phyloP scores from a whole-genome alignment of 2,888 invertebrate genomes.

The Cremastinae sp. region DNA sequence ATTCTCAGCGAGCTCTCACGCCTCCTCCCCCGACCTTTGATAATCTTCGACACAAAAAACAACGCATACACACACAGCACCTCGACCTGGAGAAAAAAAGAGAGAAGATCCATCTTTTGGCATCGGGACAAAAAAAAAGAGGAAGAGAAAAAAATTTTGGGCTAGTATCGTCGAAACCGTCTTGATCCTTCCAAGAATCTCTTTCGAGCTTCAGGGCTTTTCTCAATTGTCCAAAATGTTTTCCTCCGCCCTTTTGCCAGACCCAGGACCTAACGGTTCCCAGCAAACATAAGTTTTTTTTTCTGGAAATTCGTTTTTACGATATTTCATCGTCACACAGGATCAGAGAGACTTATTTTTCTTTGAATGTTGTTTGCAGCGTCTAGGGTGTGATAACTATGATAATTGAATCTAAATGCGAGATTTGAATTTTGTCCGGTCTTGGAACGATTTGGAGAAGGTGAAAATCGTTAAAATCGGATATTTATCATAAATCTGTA shows the following conservation, averaged over 20 bases:
- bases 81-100: slow-evolving; percentile 29
- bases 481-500: neutral
- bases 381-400: too few relatives aligned
- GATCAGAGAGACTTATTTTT: too few relatives aligned
- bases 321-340: too few relatives aligned
- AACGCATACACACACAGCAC: slow-evolving; percentile 41
- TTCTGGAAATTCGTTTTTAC: neutral
- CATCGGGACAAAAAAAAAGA: slow-evolving; percentile 18
- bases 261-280: neutral
- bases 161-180: slow-evolving; percentile 27
- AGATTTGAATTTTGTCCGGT: neutral
- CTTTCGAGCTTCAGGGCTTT: slow-evolving; percentile 23
- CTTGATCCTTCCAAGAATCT: slow-evolving; percentile 53
- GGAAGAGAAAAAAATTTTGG: slow-evolving; percentile 36
- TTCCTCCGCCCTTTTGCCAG: neutral
- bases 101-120: slow-evolving; percentile 15
- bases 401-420: too few relatives aligned
- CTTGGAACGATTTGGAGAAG: slow-evolving; percentile 1
- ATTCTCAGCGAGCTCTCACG: slow-evolving; percentile 63
- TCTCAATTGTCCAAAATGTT: slow-evolving; percentile 26
- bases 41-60: slow-evolving; percentile 56
- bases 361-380: too few relatives aligned
- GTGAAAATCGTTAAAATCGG: slow-evolving; percentile 3
- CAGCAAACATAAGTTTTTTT: neutral
- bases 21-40: slow-evolving; percentile 51